phyloP scores from a whole-genome alignment of 2,113 vertebrate genomes.

The Gnathonemus longibarbis region DNA sequence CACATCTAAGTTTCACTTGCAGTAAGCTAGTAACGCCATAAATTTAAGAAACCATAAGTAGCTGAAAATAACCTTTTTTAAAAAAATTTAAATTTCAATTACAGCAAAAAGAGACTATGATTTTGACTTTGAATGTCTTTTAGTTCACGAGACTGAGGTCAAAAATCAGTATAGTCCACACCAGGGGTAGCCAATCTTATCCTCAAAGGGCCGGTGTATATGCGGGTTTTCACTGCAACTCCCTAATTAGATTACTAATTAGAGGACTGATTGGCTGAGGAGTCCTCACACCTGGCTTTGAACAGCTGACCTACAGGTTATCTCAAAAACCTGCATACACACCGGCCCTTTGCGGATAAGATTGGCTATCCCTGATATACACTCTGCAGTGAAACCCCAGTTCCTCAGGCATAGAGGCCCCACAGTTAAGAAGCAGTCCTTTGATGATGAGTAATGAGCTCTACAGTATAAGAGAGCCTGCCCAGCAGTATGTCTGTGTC shows the following conservation, averaged over 20 bases:
- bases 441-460: not conserved
- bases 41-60: constrained; percentile 4
- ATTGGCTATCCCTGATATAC: no score
- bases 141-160: not conserved
- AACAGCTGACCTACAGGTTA: no score
- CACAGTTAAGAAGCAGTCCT: not conserved
- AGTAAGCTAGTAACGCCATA: not conserved
- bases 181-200: no score
- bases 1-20: not conserved
- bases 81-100: not conserved
- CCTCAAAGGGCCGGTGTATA: no score
- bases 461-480: not conserved
- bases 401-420: not conserved
- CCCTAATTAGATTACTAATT: no score
- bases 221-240: no score
- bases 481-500: not conserved
- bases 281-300: no score
- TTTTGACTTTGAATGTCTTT: not conserved
- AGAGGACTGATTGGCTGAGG: no score
- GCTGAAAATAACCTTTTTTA: constrained; percentile 7
- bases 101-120: not conserved
- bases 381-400: not conserved
- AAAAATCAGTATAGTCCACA: not conserved
- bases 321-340: no score
- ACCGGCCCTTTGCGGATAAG: no score